These are phyloP conservation scores for Athene noctua DNA, from an alignment of 2,113 vertebrate genomes.

Conservation along the genomic window DNA sequence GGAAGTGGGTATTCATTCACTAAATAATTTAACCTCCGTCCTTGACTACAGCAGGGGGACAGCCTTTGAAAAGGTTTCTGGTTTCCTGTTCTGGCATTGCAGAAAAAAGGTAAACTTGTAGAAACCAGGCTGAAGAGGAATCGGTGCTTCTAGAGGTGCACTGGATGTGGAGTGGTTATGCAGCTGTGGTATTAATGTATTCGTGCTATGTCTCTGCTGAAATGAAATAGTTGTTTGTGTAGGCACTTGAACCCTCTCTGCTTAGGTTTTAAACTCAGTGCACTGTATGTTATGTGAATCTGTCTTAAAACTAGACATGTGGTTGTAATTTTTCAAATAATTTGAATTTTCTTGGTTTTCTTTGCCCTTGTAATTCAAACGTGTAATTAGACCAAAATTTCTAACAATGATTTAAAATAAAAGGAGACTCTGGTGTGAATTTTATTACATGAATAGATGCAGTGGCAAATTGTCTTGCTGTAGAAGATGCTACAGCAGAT, in stretches of 20 bases:
- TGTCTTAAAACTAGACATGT: not conserved
- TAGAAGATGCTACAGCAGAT: not conserved
- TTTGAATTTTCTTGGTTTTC: not conserved
- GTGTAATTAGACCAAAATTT: not conserved
- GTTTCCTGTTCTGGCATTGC: not conserved
- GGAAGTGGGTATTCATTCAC: not conserved
- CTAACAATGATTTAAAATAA: not conserved
- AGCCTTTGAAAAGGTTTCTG: not conserved
- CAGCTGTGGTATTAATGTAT: not conserved
- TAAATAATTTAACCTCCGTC: not conserved
- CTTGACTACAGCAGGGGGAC: not conserved
- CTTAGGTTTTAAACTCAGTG: not conserved
- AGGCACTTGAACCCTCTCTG: not conserved
- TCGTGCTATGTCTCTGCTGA: not conserved
- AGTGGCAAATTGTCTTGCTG: not conserved
- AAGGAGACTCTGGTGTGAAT: not conserved
- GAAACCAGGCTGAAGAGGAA: not conserved
- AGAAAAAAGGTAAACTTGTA: not conserved
- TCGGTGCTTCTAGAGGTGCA: accelerated
- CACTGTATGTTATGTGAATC: not conserved
- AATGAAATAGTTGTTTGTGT: not conserved
- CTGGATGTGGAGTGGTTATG: not conserved
- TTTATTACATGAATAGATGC: not conserved
- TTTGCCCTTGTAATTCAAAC: not conserved
- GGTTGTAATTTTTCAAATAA: not conserved